Conservation (phyloP, 1,140 invertebrate genomes). For the Musca vetustissima region DNA sequence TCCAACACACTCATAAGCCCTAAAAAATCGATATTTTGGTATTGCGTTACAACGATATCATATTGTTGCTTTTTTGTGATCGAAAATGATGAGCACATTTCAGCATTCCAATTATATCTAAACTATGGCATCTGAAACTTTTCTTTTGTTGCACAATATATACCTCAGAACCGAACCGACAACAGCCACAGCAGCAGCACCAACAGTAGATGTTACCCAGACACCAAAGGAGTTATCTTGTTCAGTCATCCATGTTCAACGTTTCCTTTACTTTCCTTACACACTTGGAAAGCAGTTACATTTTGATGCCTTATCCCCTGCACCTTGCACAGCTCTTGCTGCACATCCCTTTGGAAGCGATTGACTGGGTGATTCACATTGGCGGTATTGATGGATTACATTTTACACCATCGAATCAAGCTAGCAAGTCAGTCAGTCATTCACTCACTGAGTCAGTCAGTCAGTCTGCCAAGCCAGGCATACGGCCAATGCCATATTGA, state of each 20-base stretch:
- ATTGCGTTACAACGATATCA: no score
- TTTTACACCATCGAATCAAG: neutral
- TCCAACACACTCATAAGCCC: no score
- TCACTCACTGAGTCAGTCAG: no score
- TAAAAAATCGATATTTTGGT: no score
- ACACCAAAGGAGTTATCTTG: no score
- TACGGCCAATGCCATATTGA: no score
- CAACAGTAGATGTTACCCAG: neutral
- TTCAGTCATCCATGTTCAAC: no score
- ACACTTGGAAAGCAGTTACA: conserved; percentile 6
- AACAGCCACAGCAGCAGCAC: neutral
- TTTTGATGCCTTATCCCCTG: neutral
- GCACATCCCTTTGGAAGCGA: no score
- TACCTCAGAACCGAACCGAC: neutral
- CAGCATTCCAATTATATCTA: conserved; percentile 22
- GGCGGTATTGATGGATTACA: conserved; percentile 9
- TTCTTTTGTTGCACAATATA: neutral
- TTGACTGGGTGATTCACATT: no score
- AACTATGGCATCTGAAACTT: conserved; percentile 10
- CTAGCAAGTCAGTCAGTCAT: no score
- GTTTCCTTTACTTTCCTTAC: no score
- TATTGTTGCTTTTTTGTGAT: neutral
- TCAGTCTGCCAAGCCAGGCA: no score
- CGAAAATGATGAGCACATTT: conserved; percentile 15
- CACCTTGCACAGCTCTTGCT: neutral